Evolutionary conservation across 2,113 vertebrate species (phyloP).

Genomic region (Crotalus tigris): DNA sequence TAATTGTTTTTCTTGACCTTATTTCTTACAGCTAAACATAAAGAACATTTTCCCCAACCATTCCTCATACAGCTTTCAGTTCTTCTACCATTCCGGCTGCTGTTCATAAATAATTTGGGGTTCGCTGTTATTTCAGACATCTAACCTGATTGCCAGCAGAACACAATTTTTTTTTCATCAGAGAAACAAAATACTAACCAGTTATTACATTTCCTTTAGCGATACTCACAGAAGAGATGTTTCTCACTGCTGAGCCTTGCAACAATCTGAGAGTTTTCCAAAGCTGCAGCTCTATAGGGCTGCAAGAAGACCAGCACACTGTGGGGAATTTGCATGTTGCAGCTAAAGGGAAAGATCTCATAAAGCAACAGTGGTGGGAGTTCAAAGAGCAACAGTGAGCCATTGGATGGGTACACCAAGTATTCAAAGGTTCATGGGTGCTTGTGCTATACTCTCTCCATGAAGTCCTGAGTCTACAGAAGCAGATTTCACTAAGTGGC

Average conservation of each 20-base stretch:
- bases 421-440: background rate
- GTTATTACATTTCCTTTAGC: background rate
- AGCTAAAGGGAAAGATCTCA: accelerated
- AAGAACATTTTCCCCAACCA: too few species aligned
- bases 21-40: too few species aligned
- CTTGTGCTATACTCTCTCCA: background rate
- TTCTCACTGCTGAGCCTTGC: conserved; percentile 25
- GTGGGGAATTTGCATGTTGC: background rate
- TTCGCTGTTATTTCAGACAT: background rate
- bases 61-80: background rate
- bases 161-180: background rate
- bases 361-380: conserved; percentile 29
- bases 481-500: conserved; percentile 45
- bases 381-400: conserved; percentile 28
- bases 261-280: conserved; percentile 36
- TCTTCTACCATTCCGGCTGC: background rate
- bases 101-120: background rate
- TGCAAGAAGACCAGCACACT: conserved; percentile 23
- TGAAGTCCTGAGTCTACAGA: conserved; percentile 59
- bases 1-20: too few species aligned
- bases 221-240: conserved; percentile 59
- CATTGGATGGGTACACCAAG: accelerated
- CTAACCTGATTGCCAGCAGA: background rate
- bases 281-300: conserved; percentile 29
- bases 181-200: background rate